Conservation (phyloP, 2,113 vertebrate species). For the Microtus ochrogaster region DNA sequence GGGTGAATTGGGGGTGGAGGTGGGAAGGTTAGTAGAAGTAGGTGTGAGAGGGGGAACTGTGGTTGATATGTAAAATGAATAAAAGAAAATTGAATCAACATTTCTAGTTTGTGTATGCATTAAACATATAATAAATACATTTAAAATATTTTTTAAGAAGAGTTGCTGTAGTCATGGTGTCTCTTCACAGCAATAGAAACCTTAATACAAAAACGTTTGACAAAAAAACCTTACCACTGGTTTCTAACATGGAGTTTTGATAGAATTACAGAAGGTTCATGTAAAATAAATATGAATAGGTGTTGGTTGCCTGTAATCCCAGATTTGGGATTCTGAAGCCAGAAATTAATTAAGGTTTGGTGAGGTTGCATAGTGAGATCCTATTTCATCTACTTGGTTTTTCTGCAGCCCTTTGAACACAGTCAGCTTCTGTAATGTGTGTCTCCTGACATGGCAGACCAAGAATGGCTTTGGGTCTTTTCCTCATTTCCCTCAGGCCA, state of each 20-base stretch:
- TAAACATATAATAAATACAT: too few relatives aligned
- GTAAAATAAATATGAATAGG: not conserved
- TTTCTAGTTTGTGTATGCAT: too few relatives aligned
- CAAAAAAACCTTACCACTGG: not conserved
- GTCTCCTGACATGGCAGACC: not conserved
- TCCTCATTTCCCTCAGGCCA: not conserved
- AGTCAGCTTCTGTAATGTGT: not conserved
- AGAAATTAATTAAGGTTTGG: not conserved
- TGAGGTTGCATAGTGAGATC: not conserved
- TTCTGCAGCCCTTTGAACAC: not conserved
- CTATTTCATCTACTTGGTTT: not conserved
- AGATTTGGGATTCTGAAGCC: not conserved
- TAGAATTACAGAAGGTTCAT: not conserved
- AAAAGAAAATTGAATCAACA: too few relatives aligned
- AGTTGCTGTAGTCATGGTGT: not conserved
- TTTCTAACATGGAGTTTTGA: not conserved
- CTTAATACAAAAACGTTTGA: not conserved
- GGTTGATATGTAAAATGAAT: too few relatives aligned
- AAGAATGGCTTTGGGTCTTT: not conserved
- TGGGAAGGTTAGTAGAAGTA: too few relatives aligned
- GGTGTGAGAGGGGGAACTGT: too few relatives aligned
- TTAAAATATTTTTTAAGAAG: not conserved
- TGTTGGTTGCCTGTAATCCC: not conserved
- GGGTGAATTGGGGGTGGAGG: too few relatives aligned
- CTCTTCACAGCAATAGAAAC: not conserved